Evolutionary conservation across 2,888 invertebrate genomes (phyloP).

Genomic region (Buathra laborator): DNA sequence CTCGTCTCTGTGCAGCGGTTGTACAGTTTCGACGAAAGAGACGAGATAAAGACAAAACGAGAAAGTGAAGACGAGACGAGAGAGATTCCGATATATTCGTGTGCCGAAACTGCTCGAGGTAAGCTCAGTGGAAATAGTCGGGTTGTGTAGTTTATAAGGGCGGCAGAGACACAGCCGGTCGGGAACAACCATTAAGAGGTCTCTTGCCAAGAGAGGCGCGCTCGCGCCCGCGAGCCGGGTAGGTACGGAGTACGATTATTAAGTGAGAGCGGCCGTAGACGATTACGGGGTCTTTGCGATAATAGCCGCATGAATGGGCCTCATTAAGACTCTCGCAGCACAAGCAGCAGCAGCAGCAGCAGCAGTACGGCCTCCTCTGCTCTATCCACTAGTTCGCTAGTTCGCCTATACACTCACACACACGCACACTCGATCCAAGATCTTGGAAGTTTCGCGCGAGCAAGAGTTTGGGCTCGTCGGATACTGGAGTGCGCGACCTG

Average conservation of each 20-base stretch:
- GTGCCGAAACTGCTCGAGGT: slow-evolving; percentile 21
- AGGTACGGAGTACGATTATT: slow-evolving; percentile 82
- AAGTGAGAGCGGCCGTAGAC: slow-evolving; percentile 82
- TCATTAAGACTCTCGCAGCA: slow-evolving; percentile 81
- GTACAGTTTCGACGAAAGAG: slow-evolving; percentile 12
- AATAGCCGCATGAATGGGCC: slow-evolving; percentile 84
- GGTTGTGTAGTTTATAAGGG: slow-evolving; percentile 26
- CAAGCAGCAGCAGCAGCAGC: slow-evolving; percentile 42
- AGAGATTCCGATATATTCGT: slow-evolving; percentile 26
- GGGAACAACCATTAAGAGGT: slow-evolving; percentile 64
- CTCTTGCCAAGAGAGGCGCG: slow-evolving; percentile 48
- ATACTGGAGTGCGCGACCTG: slow-evolving; percentile 50
- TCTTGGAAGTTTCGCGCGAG: slow-evolving; percentile 71
- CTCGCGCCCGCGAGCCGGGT: slow-evolving; percentile 32
- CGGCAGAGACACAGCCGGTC: slow-evolving; percentile 52
- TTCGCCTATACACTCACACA: slow-evolving; percentile 53
- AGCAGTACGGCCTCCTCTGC: slow-evolving; percentile 34
- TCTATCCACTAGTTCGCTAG: slow-evolving; percentile 24
- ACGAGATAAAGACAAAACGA: not conserved
- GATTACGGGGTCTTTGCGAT: slow-evolving; percentile 82
- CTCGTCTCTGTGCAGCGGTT: not conserved
- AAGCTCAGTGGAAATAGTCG: slow-evolving; percentile 41
- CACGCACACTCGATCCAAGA: slow-evolving; percentile 25
- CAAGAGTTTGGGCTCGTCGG: slow-evolving; percentile 44
- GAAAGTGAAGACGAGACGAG: not conserved